Base-by-base conservation (phyloP, 2,888 invertebrate genomes). In the Drosophila bunnanda region DNA sequence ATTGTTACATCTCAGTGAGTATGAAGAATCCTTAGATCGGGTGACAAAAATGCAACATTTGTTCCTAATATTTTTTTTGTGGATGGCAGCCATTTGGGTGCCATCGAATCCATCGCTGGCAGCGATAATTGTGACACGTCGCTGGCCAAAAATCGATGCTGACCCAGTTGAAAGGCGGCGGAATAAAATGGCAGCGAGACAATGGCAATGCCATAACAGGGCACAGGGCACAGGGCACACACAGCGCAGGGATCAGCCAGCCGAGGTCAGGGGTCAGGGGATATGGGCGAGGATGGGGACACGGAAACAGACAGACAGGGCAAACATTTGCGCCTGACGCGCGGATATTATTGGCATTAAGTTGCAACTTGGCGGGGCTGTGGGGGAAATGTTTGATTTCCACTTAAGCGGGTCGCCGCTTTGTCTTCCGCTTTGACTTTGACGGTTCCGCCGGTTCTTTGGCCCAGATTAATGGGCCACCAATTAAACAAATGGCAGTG, bases 121-220 rank as follows among this genome's bases (percentile, higher is more conserved):
- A 65, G 58, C 76, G 72, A 86, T 82, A 88, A 89, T 83, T 88
- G 82, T 80, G 80, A 85, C 86, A 89, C 88, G 80, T 80, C 76
- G 80, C 83, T 70, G 67, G 59, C 57, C 73, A 69, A 85, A 89
- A 89, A 89, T 89, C 88, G 85, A 85, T 85, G 89, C 62, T 89
- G 85, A 85, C 85, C 85, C 87, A 85, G 85, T 89, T 85, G 58
- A 82, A 56, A 69, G 61, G 30, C 68, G 75, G 66, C 43, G 57
- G 61, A 72, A 65, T 65, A 48, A 68, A 66, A 22, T 69, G 58
- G 55, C 46, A 46, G 46, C 7, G 20, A 38, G 46, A 52, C 57
- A 48, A 60, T 36, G 65, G 41, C 74, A 43, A 72, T 74, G 79
- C 77, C 59, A 46, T n/a, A 28, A 46, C 20, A 25, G 32, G 46